Evolutionary conservation across 2,888 invertebrate species (phyloP), one percentile per base, ranked within the genome.

Genomic region (Teleogryllus oceanicus): DNA sequence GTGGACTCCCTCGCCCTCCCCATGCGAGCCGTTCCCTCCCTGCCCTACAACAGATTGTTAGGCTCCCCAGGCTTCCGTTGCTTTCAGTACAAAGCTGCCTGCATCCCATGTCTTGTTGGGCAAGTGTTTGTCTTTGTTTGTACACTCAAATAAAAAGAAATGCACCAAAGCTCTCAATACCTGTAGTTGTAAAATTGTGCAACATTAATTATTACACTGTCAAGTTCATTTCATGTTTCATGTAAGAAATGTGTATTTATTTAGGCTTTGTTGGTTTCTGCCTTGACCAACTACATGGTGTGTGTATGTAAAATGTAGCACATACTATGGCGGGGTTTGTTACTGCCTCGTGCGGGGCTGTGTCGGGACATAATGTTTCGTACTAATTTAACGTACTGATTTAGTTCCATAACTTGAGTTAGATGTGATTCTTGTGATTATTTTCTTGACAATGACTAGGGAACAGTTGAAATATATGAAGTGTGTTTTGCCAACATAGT

Each of bases 401-500:
- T 79, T 77, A 76, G 76, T 79, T 76, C n/a, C 18, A 76, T 11
- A 49, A 3, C 75, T 50, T 62, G 62, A 18, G n/a, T 13, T 62
- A 62, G 62, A 62, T 18, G 62, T 62, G 62, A 62, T 13, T 62
- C n/a, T 62, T 62, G 62, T 62, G 62, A 62, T 62, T 62, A 62
- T 62, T 62, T 62, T 62, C 62, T 62, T 62, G 62, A 62, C 62
- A 62, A 62, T 62, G 62, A 62, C 62, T 62, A 62, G 62, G 62
- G 62, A 62, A 62, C 62, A 62, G 62, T 62, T 62, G 62, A 62
- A 62, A 62, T 62, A 62, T 37, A 37, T 77, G 77, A 77, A 77
- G 77, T 77, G 77, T 77, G 77, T 77, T 77, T 77, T 77, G 50
- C 77, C 77, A 77, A 77, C 74, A 79, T 76, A 79, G n/a, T 76